These are phyloP conservation scores for Plotosus lineatus DNA, from an alignment of 2,113 vertebrate genomes.

Conservation along the genomic window DNA sequence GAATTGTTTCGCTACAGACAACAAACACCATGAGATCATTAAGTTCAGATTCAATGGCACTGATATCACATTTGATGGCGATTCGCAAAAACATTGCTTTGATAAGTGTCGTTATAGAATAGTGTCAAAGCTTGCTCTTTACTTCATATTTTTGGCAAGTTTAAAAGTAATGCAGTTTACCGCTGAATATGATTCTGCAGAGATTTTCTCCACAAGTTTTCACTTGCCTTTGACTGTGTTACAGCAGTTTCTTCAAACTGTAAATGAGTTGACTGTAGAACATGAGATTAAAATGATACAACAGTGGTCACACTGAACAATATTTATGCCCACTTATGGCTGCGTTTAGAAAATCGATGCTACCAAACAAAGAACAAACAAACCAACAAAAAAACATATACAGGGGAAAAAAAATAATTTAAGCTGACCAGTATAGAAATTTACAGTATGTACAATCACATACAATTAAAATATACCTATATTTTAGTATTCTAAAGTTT, in stretches of 20 bases:
- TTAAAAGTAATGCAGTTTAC: slow-evolving; percentile 33
- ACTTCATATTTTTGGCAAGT: slow-evolving; percentile 27
- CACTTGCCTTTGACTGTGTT: slow-evolving; percentile 26
- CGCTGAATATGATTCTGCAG: slow-evolving; percentile 27
- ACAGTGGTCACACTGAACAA: slow-evolving; percentile 47
- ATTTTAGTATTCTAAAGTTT: slow-evolving; percentile 72
- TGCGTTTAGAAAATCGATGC: slow-evolving; percentile 37
- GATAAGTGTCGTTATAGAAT: slow-evolving; percentile 33
- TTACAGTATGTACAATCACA: slow-evolving; percentile 80
- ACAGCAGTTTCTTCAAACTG: neutral
- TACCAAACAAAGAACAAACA: slow-evolving; percentile 36
- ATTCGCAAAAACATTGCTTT: slow-evolving; percentile 38
- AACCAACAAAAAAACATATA: slow-evolving; percentile 29
- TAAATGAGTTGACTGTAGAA: slow-evolving; percentile 18
- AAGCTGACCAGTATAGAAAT: slow-evolving; percentile 77
- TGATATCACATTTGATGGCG: slow-evolving; percentile 43
- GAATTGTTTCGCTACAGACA: slow-evolving; percentile 52
- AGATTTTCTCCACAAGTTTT: slow-evolving; percentile 16
- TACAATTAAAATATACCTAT: slow-evolving; percentile 78
- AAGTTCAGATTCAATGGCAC: slow-evolving; percentile 46
- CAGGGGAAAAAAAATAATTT: slow-evolving; percentile 75
- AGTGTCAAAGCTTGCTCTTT: slow-evolving; percentile 18
- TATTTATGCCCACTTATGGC: slow-evolving; percentile 51
- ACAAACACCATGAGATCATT: slow-evolving; percentile 48
- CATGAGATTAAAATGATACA: slow-evolving; percentile 37